These are phyloP conservation scores for Erpetoichthys calabaricus DNA, from an alignment of 2,797 vertebrate species.

Conservation along the genomic window DNA sequence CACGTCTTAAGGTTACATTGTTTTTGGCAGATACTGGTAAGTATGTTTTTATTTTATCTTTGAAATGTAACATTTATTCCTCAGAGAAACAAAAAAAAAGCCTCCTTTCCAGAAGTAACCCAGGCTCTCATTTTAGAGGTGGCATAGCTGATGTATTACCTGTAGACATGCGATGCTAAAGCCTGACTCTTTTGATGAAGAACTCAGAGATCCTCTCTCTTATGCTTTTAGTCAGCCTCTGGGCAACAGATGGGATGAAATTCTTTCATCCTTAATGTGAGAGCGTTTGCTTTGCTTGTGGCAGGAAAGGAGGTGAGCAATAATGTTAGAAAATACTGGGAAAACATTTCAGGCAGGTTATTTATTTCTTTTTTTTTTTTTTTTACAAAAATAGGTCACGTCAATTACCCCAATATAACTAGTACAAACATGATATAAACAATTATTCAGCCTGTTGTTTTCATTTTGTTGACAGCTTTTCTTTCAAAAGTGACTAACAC, in stretches of 20 bases:
- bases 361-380: too few relatives aligned
- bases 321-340: too few relatives aligned
- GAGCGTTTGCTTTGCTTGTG: background rate
- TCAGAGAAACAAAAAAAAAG: background rate
- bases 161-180: background rate
- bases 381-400: too few relatives aligned
- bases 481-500: background rate
- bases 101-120: background rate
- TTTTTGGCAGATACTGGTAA: too few relatives aligned
- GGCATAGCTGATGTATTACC: slow-evolving; percentile 8
- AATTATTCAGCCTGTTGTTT: too few relatives aligned
- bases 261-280: background rate
- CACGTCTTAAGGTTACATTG: too few relatives aligned
- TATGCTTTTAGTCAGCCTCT: background rate
- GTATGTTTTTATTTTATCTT: too few relatives aligned
- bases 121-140: slow-evolving; percentile 1
- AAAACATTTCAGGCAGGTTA: too few relatives aligned
- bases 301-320: background rate
- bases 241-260: background rate
- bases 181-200: slow-evolving; percentile 5
- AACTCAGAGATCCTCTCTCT: background rate
- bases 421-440: too few relatives aligned
- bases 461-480: too few relatives aligned
- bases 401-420: too few relatives aligned
- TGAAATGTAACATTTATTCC: slow-evolving; percentile 1